Conservation (phyloP, 2,113 vertebrate genomes). For the Trogon melanurus region DNA sequence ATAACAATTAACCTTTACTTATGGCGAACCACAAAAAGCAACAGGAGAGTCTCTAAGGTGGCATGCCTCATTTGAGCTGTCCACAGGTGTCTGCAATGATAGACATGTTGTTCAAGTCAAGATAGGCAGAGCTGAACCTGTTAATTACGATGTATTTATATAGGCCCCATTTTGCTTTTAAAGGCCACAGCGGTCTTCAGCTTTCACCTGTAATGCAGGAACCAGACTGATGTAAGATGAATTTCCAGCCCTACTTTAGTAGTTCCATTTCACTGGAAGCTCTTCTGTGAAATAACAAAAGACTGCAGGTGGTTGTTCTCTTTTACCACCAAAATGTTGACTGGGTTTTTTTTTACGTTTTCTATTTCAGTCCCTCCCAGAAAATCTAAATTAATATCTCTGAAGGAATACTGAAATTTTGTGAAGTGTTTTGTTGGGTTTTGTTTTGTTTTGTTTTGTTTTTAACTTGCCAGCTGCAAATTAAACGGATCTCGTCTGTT, state of each 20-base stretch:
- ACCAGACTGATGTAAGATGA: neutral
- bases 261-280: neutral
- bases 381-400: neutral
- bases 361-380: neutral
- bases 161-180: neutral
- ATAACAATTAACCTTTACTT: constrained; percentile 46
- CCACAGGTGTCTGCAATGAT: neutral
- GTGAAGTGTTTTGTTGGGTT: neutral
- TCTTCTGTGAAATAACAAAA: neutral
- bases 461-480: neutral
- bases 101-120: neutral
- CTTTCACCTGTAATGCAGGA: neutral
- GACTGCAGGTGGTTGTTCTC: neutral
- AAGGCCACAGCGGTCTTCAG: neutral
- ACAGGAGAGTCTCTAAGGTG: neutral
- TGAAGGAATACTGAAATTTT: neutral
- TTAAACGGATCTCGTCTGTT: neutral
- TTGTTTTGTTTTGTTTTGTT: neutral
- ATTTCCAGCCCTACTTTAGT: neutral
- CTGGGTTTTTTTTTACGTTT: neutral
- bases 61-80: neutral
- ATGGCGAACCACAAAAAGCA: neutral
- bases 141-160: neutral
- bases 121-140: neutral
- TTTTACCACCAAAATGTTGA: neutral